Conservation (phyloP, 2,113 vertebrate species). For the Trematomus loennbergii region DNA sequence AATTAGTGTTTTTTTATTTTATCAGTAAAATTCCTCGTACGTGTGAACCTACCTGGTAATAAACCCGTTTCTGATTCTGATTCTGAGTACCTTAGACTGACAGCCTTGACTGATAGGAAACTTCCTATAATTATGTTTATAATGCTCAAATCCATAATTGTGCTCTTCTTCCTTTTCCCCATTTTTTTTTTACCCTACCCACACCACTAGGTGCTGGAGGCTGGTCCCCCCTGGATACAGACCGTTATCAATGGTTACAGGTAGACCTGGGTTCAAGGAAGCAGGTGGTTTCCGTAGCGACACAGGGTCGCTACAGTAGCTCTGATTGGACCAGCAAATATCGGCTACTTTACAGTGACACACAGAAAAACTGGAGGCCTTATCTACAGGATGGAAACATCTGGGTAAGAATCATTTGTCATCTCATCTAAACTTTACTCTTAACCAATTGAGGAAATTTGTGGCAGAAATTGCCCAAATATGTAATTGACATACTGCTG, state of each 20-base stretch:
- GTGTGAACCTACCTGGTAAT: no score
- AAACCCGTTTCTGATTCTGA: no score
- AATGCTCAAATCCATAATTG: not conserved
- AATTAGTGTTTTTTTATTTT: no score
- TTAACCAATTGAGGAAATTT: not conserved
- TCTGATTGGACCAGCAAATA: constrained; percentile 95
- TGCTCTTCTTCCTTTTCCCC: not conserved
- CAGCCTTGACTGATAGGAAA: not conserved
- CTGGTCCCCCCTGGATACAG: constrained; percentile 92
- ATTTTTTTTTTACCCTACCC: not conserved
- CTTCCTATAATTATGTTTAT: not conserved
- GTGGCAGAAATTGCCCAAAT: not conserved
- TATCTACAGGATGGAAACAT: constrained; percentile 95
- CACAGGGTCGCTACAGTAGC: constrained; percentile 95
- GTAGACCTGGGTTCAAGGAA: constrained; percentile 93
- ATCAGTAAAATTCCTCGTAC: no score
- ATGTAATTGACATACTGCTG: not conserved
- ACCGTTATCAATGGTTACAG: constrained; percentile 95
- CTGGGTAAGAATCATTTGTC: constrained; percentile 55
- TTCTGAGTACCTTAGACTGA: no score
- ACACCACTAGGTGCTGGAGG: constrained; percentile 89
- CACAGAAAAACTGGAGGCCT: constrained; percentile 95
- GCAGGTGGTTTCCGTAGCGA: constrained; percentile 91
- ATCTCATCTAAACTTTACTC: not conserved
- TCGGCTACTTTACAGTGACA: constrained; percentile 93